Base-by-base conservation (phyloP, 2,888 invertebrate species). In the Agelastica alni region DNA sequence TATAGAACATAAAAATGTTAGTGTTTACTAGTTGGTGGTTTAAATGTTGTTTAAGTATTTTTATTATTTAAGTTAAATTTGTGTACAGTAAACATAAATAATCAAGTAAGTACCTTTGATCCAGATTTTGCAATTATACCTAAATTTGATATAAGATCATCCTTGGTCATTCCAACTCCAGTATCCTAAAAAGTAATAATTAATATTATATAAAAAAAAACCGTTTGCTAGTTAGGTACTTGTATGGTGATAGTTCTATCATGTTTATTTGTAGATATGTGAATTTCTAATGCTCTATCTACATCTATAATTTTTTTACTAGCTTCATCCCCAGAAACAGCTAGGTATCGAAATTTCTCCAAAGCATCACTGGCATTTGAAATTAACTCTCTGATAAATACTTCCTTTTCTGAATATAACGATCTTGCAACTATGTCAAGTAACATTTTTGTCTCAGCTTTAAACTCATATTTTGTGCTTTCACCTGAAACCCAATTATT, bases 321-420 rank as follows among this genome's bases (percentile, higher is more conserved):
- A 12, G 57, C 51, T 44, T 72, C 71, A 16, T 83, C 80, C 2
- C 81, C 78, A 3, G 82, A 79, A 41, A 90, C 77, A 64, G 86
- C 83, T 9, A 89, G 72, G 70, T 95, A 96, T 1, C 96, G 81
- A 62, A 96, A 86, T 76, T 97, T 98, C 75, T 98, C 97, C 56
- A 98, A 79, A 9, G 97, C 97, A 84, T 98, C 97, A 75, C 95
- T 96, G 0, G 96, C 91, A 79, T 98, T 98, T 0, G 97, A 97
- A 61, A 98, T 93, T 30, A 98, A 78, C 76, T 98, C 97, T 62
- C 97, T 83, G 7, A 98, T 87, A 73, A 98, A 98, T 5, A 98
- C 96, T 82, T 98, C 97, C 78, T 96, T 96, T 68, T 98, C 96
- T 0, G 97, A 97, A 77, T 98, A 98, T 28, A 98, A 79, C 1